A percentile compares a stretch with the other conserved stretches of the same genome.
Evolutionary conservation across 53 echinoderm and acorn worm genomes (phyloP).

Genomic region (Astropecten irregularis): DNA sequence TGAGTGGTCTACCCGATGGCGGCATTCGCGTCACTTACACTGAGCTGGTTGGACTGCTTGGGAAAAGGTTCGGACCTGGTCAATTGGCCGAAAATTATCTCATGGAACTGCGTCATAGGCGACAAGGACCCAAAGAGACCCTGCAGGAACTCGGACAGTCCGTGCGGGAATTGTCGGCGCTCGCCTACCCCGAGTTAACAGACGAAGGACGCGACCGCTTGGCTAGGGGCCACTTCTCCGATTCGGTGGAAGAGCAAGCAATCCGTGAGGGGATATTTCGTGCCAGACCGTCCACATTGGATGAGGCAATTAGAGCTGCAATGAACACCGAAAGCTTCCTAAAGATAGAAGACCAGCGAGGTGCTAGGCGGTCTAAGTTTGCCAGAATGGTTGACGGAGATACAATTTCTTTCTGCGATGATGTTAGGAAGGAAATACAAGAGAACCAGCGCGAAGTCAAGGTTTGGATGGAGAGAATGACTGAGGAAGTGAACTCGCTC

Average conservation of each 20-base stretch:
- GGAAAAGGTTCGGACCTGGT: slow-evolving; percentile 48
- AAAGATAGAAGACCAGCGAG: too few species aligned
- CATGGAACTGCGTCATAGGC: slow-evolving; percentile 37
- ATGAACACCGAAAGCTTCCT: too few species aligned
- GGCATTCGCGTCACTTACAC: neutral
- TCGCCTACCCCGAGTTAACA: slow-evolving; percentile 45
- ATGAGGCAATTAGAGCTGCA: slow-evolving; percentile 16
- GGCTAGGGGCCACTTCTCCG: slow-evolving; percentile 55
- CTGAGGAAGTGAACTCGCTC: neutral
- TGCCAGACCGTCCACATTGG: neutral
- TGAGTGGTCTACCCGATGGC: neutral
- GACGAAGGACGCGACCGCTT: slow-evolving; percentile 50
- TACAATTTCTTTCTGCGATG: neutral
- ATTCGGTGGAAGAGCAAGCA: slow-evolving; percentile 36
- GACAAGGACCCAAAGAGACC: slow-evolving; percentile 35
- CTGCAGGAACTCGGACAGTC: slow-evolving; percentile 56
- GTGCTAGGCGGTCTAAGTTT: too few species aligned
- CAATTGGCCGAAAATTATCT: slow-evolving; percentile 25
- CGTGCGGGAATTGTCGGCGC: slow-evolving; percentile 29
- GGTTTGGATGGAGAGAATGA: slow-evolving; percentile 1
- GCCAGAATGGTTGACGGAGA: neutral
- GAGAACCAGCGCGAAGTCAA: neutral
- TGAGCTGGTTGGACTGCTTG: slow-evolving; percentile 26
- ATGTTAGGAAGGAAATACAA: too few species aligned
- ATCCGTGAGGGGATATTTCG: slow-evolving; percentile 25